phyloP scores from a whole-genome alignment of 2,888 invertebrate species.

The Cyclophora albipunctata region DNA sequence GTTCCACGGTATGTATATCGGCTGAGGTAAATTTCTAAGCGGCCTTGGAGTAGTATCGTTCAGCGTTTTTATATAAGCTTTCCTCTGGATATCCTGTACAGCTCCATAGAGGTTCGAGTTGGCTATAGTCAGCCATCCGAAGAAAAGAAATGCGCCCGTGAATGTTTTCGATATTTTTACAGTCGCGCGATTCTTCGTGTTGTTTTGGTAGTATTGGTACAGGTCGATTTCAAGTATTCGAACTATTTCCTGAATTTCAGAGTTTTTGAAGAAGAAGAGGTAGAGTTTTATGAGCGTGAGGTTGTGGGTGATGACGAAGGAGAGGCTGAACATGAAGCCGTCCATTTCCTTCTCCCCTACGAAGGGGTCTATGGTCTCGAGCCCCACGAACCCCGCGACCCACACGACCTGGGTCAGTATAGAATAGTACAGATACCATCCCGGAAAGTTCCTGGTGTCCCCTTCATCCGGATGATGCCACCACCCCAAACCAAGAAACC shows the following conservation, averaged over 20 bases:
- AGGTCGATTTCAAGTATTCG: slow-evolving; percentile 50
- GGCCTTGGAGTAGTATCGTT: slow-evolving; percentile 40
- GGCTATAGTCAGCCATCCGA: slow-evolving; percentile 63
- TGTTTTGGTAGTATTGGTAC: slow-evolving; percentile 55
- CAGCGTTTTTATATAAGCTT: slow-evolving; percentile 35
- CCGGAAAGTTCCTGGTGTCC: slow-evolving; percentile 50
- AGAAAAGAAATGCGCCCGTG: slow-evolving; percentile 53
- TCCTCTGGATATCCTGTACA: slow-evolving; percentile 56
- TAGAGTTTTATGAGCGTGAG: slow-evolving; percentile 60
- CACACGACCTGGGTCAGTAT: slow-evolving; percentile 55
- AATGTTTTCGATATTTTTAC: slow-evolving; percentile 46
- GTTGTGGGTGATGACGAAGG: slow-evolving; percentile 66
- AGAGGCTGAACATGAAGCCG: slow-evolving; percentile 65
- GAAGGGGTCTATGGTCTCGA: slow-evolving; percentile 66
- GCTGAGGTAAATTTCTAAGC: slow-evolving; percentile 53
- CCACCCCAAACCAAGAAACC: slow-evolving; percentile 62
- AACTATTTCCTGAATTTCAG: slow-evolving; percentile 55
- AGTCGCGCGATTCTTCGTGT: slow-evolving; percentile 38
- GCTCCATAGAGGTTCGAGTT: slow-evolving; percentile 58
- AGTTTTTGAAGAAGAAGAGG: slow-evolving; percentile 59
- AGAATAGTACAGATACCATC: slow-evolving; percentile 56
- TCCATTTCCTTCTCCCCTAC: slow-evolving; percentile 62
- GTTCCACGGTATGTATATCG: slow-evolving; percentile 66
- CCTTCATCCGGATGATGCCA: slow-evolving; percentile 65
- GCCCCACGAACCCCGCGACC: slow-evolving; percentile 62